Percentiles rank a stretch among this genome's conserved stretches.
These are phyloP conservation scores for Lucilia sericata DNA, from an alignment of 1,140 invertebrate species.

Conservation along the genomic window DNA sequence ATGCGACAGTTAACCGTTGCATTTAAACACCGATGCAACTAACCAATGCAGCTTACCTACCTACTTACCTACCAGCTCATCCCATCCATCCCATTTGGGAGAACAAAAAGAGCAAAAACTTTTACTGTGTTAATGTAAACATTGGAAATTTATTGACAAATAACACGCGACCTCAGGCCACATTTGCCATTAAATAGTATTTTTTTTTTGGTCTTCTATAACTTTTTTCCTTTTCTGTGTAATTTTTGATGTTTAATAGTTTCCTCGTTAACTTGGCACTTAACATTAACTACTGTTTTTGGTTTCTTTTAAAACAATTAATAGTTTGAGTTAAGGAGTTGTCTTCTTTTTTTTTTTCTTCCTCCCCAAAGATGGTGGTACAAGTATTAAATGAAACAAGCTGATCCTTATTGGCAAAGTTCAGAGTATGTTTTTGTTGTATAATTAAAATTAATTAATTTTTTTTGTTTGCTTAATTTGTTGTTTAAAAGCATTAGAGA, in stretches of 20 bases:
- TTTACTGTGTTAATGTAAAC: conserved; percentile 41
- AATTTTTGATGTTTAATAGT: conserved; percentile 21
- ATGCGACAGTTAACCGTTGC: conserved; percentile 23
- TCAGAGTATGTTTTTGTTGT: conserved; percentile 28
- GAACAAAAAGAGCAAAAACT: conserved; percentile 3
- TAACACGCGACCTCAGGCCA: conserved; percentile 46
- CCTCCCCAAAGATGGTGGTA: neutral
- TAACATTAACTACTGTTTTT: conserved; percentile 43
- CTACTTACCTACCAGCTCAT: neutral
- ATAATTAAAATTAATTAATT: conserved; percentile 38
- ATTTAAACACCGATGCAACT: neutral
- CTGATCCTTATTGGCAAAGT: conserved; percentile 19
- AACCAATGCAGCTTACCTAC: too few relatives aligned
- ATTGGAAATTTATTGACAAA: conserved; percentile 48
- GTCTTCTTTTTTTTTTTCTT: neutral
- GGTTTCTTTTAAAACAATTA: conserved; percentile 26
- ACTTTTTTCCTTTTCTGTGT: neutral
- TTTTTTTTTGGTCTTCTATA: neutral
- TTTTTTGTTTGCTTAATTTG: conserved; percentile 12
- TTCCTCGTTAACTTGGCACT: conserved; percentile 36
- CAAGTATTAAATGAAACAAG: neutral
- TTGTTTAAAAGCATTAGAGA: neutral
- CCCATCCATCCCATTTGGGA: neutral
- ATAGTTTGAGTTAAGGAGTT: conserved; percentile 16
- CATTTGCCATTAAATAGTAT: conserved; percentile 12